Conservation (phyloP, 2,888 invertebrate genomes). For the Drosophila fulvimacula region DNA sequence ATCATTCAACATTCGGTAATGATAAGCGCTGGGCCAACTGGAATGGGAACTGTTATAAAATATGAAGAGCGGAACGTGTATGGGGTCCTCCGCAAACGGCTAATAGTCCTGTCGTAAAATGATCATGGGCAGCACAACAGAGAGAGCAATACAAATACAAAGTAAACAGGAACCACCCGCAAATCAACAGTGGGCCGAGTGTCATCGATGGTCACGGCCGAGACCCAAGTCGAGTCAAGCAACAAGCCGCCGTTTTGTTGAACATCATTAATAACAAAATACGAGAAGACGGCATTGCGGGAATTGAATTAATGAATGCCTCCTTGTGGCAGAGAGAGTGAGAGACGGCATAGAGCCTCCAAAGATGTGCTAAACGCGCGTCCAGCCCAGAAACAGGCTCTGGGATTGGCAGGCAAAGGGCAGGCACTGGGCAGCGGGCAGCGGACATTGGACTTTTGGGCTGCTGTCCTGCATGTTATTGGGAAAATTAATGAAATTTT, state of each 20-base stretch:
- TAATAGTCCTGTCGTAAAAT: constrained; percentile 38
- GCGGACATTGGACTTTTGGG: constrained; percentile 38
- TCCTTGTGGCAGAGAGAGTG: constrained; percentile 18
- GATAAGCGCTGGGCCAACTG: constrained; percentile 64
- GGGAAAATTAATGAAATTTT: constrained; percentile 81
- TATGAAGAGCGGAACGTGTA: constrained; percentile 37
- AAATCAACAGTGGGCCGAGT: constrained; percentile 61
- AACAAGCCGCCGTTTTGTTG: constrained; percentile 76
- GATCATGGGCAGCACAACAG: constrained; percentile 47
- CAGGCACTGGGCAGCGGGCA: constrained; percentile 22
- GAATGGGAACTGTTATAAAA: constrained; percentile 42
- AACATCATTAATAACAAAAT: constrained; percentile 83
- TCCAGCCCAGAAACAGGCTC: constrained; percentile 57
- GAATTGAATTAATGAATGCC: constrained; percentile 79
- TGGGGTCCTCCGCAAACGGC: constrained; percentile 29
- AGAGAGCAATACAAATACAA: constrained; percentile 3
- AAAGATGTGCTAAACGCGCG: constrained; percentile 78
- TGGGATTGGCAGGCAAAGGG: neutral
- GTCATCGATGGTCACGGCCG: constrained; percentile 59
- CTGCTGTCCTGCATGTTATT: constrained; percentile 38
- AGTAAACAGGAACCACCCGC: constrained; percentile 65
- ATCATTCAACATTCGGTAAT: constrained; percentile 83
- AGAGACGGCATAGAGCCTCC: constrained; percentile 26
- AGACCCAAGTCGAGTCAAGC: constrained; percentile 50
- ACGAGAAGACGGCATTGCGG: constrained; percentile 67